Evolutionary conservation across 2,888 invertebrate species (phyloP).

Genomic region (Matsumyia berberina): DNA sequence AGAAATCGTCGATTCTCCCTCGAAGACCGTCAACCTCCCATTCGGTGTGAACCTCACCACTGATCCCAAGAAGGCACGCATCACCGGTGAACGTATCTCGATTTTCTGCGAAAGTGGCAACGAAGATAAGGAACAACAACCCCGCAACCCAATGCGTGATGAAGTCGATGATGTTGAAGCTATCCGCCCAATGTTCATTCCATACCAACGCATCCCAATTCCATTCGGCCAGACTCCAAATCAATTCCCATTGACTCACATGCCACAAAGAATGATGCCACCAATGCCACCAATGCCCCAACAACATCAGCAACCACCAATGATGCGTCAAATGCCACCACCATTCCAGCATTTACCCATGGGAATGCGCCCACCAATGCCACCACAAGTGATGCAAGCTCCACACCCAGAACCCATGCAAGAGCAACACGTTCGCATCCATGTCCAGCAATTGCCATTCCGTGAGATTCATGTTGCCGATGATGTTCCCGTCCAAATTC

Average conservation of each 20-base stretch:
- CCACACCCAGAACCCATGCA: conserved; percentile 84
- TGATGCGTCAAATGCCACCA: conserved; percentile 82
- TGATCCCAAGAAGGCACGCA: conserved; percentile 89
- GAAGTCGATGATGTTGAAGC: conserved; percentile 82
- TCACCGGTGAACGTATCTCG: conserved; percentile 93
- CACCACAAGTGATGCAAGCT: conserved; percentile 84
- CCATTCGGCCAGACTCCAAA: conserved; percentile 85
- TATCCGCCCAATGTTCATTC: conserved; percentile 84
- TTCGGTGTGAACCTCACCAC: conserved; percentile 89
- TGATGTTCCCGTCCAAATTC: conserved; percentile 82
- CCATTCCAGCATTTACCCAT: conserved; percentile 83
- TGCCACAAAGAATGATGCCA: conserved; percentile 82
- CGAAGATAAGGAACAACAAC: conserved; percentile 78
- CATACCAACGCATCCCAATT: conserved; percentile 84
- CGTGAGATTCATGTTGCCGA: conserved; percentile 83
- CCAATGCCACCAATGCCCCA: conserved; percentile 78
- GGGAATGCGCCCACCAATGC: conserved; percentile 83
- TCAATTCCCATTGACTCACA: conserved; percentile 86
- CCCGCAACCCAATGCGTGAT: conserved; percentile 78
- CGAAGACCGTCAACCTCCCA: conserved; percentile 87
- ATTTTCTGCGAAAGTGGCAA: conserved; percentile 94
- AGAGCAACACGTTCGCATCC: conserved; percentile 83
- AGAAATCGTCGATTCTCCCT: conserved; percentile 91
- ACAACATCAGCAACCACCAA: conserved; percentile 80
- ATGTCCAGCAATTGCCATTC: conserved; percentile 85